A percentile compares a stretch with the other conserved stretches of the same genome.
These are phyloP conservation scores for Oryzaephilus surinamensis DNA, from an alignment of 1,140 invertebrate genomes.

Conservation along the genomic window DNA sequence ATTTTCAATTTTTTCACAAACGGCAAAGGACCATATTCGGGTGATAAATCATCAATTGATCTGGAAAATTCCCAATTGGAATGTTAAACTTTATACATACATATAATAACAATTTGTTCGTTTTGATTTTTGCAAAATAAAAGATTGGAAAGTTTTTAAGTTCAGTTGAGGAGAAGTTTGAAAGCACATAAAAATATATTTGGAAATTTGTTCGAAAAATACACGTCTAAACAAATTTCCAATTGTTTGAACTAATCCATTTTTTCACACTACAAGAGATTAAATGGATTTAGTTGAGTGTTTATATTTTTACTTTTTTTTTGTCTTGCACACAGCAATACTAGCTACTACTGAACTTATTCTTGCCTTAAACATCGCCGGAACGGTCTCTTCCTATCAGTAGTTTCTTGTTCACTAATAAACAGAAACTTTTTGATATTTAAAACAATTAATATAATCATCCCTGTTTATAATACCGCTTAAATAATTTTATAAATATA, in stretches of 20 bases:
- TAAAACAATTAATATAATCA: background rate
- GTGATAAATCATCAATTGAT: slow-evolving; percentile 77
- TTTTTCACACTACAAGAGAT: too few relatives aligned
- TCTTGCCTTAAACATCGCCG: too few relatives aligned
- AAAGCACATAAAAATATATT: slow-evolving; percentile 11
- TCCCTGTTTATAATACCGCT: background rate
- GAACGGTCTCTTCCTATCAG: background rate
- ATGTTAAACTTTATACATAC: background rate
- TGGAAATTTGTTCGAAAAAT: too few relatives aligned
- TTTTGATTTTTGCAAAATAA: background rate
- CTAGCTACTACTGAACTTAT: too few relatives aligned
- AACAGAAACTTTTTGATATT: background rate
- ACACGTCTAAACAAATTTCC: too few relatives aligned
- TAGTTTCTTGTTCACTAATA: background rate
- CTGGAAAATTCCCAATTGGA: slow-evolving; percentile 8
- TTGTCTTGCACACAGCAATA: too few relatives aligned
- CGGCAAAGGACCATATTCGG: slow-evolving; percentile 74
- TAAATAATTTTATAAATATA: too few relatives aligned
- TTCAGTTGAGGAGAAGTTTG: slow-evolving; percentile 1
- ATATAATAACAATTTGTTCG: background rate
- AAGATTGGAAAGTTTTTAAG: background rate
- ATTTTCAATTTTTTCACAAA: slow-evolving; percentile 84
- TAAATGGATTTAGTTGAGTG: too few relatives aligned
- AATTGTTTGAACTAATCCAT: too few relatives aligned
- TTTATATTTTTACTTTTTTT: too few relatives aligned